These are phyloP conservation scores for Acrocephalus kingi DNA, from an alignment of 2,113 vertebrate species.

Conservation along the genomic window DNA sequence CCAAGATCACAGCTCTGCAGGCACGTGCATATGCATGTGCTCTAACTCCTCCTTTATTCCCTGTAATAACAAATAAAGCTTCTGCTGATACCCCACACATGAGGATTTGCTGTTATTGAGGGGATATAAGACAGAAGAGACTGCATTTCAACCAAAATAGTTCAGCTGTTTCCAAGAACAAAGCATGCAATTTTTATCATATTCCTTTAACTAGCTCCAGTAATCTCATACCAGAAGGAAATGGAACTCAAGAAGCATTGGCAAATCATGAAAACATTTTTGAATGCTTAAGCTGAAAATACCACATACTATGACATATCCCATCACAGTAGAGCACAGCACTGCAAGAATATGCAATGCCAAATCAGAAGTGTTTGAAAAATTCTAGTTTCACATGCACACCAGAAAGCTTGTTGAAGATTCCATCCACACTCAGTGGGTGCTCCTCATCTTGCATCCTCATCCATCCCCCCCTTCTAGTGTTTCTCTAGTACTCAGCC, in stretches of 20 bases:
- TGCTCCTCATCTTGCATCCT: rapidly evolving
- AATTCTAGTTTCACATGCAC: neutral
- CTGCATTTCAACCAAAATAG: neutral
- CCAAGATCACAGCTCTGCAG: neutral
- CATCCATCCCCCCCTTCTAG: neutral
- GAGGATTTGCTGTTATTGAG: neutral
- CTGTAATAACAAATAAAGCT: neutral
- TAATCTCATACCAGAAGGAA: neutral
- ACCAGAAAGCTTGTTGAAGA: neutral
- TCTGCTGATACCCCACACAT: neutral
- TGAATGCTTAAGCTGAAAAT: neutral
- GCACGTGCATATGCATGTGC: neutral
- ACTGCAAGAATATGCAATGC: neutral
- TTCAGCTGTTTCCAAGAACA: neutral
- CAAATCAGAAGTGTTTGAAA: neutral
- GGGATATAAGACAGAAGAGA: neutral
- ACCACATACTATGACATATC: neutral
- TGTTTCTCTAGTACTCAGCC: neutral
- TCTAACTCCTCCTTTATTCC: neutral
- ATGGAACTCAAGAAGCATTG: neutral
- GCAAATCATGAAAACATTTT: neutral
- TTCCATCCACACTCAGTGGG: too few relatives aligned
- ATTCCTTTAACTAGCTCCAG: neutral
- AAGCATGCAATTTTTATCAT: neutral
- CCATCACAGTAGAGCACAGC: neutral